These are phyloP conservation scores for Yponomeuta sedellus DNA, from an alignment of 2,888 invertebrate species.

Conservation along the genomic window DNA sequence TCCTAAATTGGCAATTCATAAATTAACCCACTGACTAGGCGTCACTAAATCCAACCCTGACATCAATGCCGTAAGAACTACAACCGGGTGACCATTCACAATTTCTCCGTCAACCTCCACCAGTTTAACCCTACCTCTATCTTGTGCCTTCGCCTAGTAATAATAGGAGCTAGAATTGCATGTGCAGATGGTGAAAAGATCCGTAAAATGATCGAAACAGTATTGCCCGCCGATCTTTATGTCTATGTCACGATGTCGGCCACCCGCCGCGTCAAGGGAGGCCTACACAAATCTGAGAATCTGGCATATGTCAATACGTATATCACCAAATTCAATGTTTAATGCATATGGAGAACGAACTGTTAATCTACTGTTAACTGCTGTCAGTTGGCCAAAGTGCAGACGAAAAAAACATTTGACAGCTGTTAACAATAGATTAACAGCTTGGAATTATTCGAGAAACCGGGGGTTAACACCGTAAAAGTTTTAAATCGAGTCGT, in stretches of 20 bases:
- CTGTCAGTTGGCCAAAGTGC: too few species aligned
- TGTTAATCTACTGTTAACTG: too few species aligned
- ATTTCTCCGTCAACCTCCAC: neutral
- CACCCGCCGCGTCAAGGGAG: constrained; percentile 38
- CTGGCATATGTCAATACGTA: neutral
- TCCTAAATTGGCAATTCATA: constrained; percentile 12
- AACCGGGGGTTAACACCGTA: neutral
- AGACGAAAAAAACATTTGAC: too few species aligned
- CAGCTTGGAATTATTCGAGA: too few species aligned
- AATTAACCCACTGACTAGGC: constrained; percentile 9
- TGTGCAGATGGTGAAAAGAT: neutral
- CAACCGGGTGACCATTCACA: neutral
- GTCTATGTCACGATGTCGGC: constrained; percentile 26
- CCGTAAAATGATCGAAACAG: neutral
- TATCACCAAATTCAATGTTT: neutral
- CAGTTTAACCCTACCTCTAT: neutral
- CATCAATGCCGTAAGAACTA: neutral
- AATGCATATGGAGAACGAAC: neutral
- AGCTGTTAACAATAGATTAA: too few species aligned
- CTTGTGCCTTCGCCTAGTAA: neutral
- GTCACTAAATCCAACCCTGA: neutral
- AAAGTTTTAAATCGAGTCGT: neutral
- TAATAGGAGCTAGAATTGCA: neutral
- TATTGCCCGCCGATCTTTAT: constrained; percentile 22
- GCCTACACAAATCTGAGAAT: constrained; percentile 33